Base-by-base conservation (phyloP, 2,797 vertebrate genomes). In the Balearica regulorum region DNA sequence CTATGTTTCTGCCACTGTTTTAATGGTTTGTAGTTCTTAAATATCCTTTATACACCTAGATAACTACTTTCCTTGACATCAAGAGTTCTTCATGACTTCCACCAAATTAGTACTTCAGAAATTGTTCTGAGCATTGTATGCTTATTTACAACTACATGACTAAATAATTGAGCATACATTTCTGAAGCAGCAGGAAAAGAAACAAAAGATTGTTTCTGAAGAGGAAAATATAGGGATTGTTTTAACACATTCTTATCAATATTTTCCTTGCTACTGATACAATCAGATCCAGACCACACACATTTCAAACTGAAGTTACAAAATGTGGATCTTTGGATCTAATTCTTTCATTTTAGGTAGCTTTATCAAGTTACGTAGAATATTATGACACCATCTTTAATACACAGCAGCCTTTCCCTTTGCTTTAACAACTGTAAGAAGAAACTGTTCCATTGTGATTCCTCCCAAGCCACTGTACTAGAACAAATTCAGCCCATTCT, bases 401-500 rank as follows among this genome's bases (percentile, higher is more conserved):
- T 5, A 91, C 49, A 91, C 24, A 94, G 25, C 41, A 96, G 96
- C 35, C 9, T 96, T 93, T 94, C 51, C 16, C 69, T 79, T 75
- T 94, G 75, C 48, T 91, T 95, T 94, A 97, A 95, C 72, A 97
- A 79, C 93, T 64, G 75, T 60, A 79, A 87, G 87, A 85, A 97
- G 94, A 97, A 94, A 72, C 61, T 84, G n/a, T 95, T 97, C 71
- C 53, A 77, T 87, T 97, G 68, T 93, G 65, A 88, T 95, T 95
- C 95, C 96, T 95, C 97, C 93, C 33, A 87, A 97, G 65, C 89
- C 95, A 97, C 78, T 97, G 89, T 94, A 95, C 96, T 97, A 96
- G 94, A 98, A 98, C 95, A 97, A 98, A 98, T 97, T 96, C 93
- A 96, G 64, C 69, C 61, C 62, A 21, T 97, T 98, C 71, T 97